Evolutionary conservation across 2,797 vertebrate species (phyloP).

Genomic region (Octomys mimax): DNA sequence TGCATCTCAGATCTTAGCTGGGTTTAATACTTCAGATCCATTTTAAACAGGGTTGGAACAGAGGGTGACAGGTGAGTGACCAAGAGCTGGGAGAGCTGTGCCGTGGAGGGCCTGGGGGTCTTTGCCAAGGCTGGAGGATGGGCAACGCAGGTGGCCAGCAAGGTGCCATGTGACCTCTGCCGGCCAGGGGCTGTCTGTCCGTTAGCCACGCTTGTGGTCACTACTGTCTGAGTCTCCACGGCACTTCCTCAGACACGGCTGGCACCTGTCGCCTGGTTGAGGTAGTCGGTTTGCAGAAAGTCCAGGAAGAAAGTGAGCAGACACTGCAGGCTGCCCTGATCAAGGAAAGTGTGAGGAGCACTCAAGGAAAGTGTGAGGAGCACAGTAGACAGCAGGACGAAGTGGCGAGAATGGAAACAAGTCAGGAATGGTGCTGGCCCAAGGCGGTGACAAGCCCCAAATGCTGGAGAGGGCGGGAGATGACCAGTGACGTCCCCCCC

Average conservation of each 20-base stretch:
- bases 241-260: background rate
- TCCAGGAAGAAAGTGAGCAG: background rate
- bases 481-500: background rate
- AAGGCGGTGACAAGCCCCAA: background rate
- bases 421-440: background rate
- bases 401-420: background rate
- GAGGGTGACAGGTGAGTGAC: background rate
- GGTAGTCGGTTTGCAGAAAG: background rate
- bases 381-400: background rate
- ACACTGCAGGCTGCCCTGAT: rapidly evolving
- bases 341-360: no score
- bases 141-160: background rate
- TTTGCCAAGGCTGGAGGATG: background rate
- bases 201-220: rapidly evolving
- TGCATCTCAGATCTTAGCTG: background rate
- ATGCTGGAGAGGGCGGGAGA: background rate
- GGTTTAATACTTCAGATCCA: background rate
- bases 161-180: background rate
- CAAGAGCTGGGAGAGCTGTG: background rate
- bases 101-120: background rate
- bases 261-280: background rate
- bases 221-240: background rate
- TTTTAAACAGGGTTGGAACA: background rate
- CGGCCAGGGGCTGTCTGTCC: background rate
- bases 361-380: no score